Conservation (phyloP, 2,888 invertebrate genomes). For the Thymelicus acteon region DNA sequence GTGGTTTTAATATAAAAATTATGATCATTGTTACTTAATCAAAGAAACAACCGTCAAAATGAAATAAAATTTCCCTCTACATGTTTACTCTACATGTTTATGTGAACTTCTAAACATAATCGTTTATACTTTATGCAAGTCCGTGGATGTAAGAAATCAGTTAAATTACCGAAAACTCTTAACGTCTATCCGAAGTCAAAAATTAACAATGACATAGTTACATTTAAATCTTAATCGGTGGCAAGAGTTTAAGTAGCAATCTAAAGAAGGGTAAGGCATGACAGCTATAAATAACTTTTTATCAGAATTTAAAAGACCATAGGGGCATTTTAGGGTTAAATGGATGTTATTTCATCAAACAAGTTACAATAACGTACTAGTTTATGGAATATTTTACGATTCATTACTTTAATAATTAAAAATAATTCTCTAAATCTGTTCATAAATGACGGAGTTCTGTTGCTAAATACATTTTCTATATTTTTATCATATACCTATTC, state of each 20-base stretch:
- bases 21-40: too few species aligned
- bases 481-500: too few species aligned
- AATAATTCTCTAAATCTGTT: too few species aligned
- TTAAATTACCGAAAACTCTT: too few species aligned
- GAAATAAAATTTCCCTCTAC: not conserved
- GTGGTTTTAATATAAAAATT: too few species aligned
- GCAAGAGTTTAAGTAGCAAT: conserved; percentile 34
- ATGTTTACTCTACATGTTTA: not conserved
- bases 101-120: not conserved
- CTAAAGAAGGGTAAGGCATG: conserved; percentile 55
- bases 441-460: too few species aligned
- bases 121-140: not conserved
- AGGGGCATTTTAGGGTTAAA: conserved; percentile 57
- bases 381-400: too few species aligned
- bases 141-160: not conserved
- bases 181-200: not conserved
- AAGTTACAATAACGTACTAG: not conserved
- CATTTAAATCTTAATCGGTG: conserved; percentile 21
- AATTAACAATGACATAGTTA: not conserved
- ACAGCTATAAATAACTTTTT: conserved; percentile 72
- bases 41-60: not conserved
- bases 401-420: too few species aligned
- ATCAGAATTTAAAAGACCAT: conserved; percentile 61
- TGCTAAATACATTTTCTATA: too few species aligned
- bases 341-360: conserved; percentile 28